Evolutionary conservation across 2,113 vertebrate genomes (phyloP), one percentile per base, ranked within the genome.

Genomic region (Chitala chitala): DNA sequence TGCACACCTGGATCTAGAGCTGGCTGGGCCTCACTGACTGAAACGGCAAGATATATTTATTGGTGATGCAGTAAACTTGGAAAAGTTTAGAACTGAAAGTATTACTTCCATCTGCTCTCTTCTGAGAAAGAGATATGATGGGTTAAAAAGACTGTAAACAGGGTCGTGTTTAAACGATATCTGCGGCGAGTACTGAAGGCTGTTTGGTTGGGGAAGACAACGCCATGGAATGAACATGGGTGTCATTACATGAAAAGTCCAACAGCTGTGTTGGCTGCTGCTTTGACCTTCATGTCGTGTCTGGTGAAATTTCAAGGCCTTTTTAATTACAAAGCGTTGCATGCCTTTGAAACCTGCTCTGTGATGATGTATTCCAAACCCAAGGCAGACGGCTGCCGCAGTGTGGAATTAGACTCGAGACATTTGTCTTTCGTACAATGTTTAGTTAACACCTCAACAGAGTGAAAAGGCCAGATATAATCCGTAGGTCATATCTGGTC

Each of bases 401-500:
- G 61, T 42, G 29, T 36, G 33, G 50, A 6, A 26, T 68, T 38
- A 66, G 26, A 36, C 13, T n/a, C 5, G 20, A 50, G 42, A 71
- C 26, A 44, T 65, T 54, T 36, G 51, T 59, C 61, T 69, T 66
- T 68, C 8, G 15, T 17, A 10, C 61, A 29, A 31, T 24, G 53
- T 68, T 73, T 58, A 33, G 63, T 73, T 22, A 53, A 42, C 29
- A 53, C 54, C 24, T 48, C 22, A 29, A 24, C 20, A 53, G 24
- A 53, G 33, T 42, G 50, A 54, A 29, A 73, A 46, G 73, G 38
- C 31, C n/a, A 54, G n/a, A 72, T 5, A 56, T 44, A 38, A 68
- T 77, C 63, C 63, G 53, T 44, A 56, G 61, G 70, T 40, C 63
- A 40, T 73, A 58, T 73, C 71, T 77, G 71, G 51, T 69, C 61